These are phyloP conservation scores for Oligia latruncula DNA, from an alignment of 2,888 invertebrate species.

Conservation along the genomic window DNA sequence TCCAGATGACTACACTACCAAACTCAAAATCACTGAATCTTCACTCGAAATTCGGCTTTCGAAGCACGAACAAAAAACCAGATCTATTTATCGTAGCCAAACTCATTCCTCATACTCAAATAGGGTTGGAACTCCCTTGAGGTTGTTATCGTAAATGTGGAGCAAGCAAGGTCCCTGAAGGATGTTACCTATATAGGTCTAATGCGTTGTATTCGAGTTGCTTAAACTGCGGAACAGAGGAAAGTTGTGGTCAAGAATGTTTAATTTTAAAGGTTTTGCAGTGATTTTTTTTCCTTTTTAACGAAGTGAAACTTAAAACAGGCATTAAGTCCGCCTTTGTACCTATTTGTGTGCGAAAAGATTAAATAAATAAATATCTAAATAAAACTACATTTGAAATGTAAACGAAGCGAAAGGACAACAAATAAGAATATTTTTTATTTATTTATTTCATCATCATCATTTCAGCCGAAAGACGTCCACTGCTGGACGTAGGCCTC, in stretches of 20 bases:
- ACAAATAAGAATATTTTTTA: neutral
- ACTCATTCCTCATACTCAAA: slow-evolving; percentile 50
- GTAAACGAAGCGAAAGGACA: no score
- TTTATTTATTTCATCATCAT: no score
- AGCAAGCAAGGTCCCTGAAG: slow-evolving; percentile 14
- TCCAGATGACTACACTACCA: neutral
- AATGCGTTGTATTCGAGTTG: slow-evolving; percentile 15
- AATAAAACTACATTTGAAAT: neutral
- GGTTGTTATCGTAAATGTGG: slow-evolving; percentile 39
- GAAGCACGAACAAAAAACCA: slow-evolving; percentile 18
- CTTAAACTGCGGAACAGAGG: slow-evolving; percentile 15
- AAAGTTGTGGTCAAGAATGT: slow-evolving; percentile 1
- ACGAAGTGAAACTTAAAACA: neutral
- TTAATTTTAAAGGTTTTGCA: neutral
- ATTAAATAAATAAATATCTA: no score
- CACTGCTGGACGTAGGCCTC: no score
- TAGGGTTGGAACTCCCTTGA: slow-evolving; percentile 39
- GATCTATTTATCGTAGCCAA: slow-evolving; percentile 24
- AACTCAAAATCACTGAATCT: neutral
- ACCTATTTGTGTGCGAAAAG: no score
- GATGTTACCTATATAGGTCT: slow-evolving; percentile 12
- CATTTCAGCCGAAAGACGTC: no score
- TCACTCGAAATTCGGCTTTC: slow-evolving; percentile 26
- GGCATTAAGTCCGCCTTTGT: no score
- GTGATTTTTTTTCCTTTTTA: neutral